Base-by-base conservation (phyloP, 2,797 vertebrate species). In the Erpetoichthys calabaricus region DNA sequence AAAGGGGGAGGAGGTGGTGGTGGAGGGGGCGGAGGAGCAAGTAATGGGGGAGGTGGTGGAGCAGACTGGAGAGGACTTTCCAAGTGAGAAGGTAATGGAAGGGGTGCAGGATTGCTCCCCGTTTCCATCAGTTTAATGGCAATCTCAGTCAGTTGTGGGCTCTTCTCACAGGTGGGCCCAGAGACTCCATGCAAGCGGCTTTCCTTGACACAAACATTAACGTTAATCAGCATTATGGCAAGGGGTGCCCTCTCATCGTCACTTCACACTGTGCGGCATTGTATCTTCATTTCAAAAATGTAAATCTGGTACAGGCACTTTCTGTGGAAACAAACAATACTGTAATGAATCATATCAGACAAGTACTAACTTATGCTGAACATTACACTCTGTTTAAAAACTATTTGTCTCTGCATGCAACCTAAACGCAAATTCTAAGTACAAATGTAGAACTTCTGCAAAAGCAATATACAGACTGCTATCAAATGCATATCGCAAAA, bases 121-220 rank as follows among this genome's bases (percentile, higher is more conserved):
- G 70, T 50, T 63, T 84, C 79, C 85, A 86, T 87, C n/a, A n/a
- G 47, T 49, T 49, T 49, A 71, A 71, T 68, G 25, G 65, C 82
- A 78, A 81, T 72, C 80, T 80, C 71, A 71, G 62, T 49, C 47
- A 49, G 47, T 7, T 7, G 44, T 58, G 62, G 64, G 51, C 47
- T 49, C 47, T 49, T 49, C 47, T 49, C 47, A n/a, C n/a, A n/a
- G 7, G n/a, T 7, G n/a, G 47, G 7, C 7, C 7, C 47, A 49
- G 47, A 49, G 47, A 49, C 47, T 80, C 84, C 84, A 84, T 84
- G 76, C 78, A 81, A 80, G 67, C 8, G 47, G 58, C 77, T 68
- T 61, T 80, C 76, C 68, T 80, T 80, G 59, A 68, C 43, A 61
- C 70, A 68, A 65, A 76, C 73, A 6, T 60, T 72, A 60, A 82